Base-by-base conservation (phyloP, 2,797 vertebrate species). In the Spea hammondii region DNA sequence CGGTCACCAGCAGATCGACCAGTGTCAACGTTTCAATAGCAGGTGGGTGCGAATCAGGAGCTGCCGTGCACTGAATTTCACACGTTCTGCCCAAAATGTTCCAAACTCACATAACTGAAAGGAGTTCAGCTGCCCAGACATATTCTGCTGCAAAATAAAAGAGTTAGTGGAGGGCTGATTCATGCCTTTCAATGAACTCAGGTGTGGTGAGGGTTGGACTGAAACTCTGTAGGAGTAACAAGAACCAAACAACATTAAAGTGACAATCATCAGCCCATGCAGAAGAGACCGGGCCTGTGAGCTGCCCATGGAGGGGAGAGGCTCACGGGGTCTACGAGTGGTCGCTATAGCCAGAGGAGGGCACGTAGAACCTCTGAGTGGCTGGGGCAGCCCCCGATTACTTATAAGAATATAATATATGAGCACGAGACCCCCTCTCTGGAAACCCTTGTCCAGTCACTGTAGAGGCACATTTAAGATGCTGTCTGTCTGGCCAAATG, bases 1-100 rank as follows among this genome's bases (percentile, higher is more conserved):
- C 71, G 0, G 88, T 94, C n/a, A 92, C 92, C 0, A 78, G 69
- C 0, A 87, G 87, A 82, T 86, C 87, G 51, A 87, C 82, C 0
- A 82, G 32, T 1, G 87, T 87, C 80, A 88, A 78, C 0, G 83
- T 97, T 73, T 79, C 1, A 5, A 78, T 97, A 78, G 3, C 3
- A 83, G 93, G 95, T 93, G 85, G 80, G 85, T 65, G 11, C 4
- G 44, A 66, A 50, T 11, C 49, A 4, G n/a, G 3, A 1, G 5
- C n/a, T n/a, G 5, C 8, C 1, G 10, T 73, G n/a, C 13, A 59
- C 8, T 13, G 5, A n/a, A 5, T 13, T 59, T 11, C 51, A 7
- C 10, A 6, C 51, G 10, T 53, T 7, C 6, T 53, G 51, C 51
- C 51, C 10, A 54, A 54, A 7, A 54, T 54, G 11, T 54, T 54